Conservation (phyloP, 1,140 invertebrate genomes). For the Belonocnema kinseyi region DNA sequence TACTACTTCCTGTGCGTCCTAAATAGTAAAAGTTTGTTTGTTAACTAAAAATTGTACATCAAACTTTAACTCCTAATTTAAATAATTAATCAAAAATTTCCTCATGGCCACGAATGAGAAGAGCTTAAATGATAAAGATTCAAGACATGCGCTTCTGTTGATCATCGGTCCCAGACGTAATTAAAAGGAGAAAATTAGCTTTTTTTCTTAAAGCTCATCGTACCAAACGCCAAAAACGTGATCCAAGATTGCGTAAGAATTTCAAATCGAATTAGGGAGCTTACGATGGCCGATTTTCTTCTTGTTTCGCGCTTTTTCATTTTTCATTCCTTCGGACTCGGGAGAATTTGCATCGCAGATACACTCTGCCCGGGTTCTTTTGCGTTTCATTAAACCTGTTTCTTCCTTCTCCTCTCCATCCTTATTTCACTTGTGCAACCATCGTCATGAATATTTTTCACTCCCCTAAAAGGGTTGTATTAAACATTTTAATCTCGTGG, state of each 20-base stretch:
- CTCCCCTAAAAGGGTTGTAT: conserved; percentile 21
- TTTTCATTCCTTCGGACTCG: neutral
- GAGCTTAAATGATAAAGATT: neutral
- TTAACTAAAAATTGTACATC: neutral
- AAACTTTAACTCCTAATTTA: neutral
- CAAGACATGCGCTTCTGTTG: conserved; percentile 24
- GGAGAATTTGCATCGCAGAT: conserved; percentile 14
- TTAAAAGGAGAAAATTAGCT: conserved; percentile 22
- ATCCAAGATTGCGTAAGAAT: conserved; percentile 14
- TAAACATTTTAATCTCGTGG: conserved; percentile 22
- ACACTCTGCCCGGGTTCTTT: neutral
- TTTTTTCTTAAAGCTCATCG: conserved; percentile 15
- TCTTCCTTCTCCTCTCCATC: neutral
- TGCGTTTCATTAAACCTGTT: conserved; percentile 19
- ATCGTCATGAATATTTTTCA: conserved; percentile 8
- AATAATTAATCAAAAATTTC: conserved; percentile 25
- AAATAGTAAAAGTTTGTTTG: too few relatives aligned
- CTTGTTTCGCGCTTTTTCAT: neutral
- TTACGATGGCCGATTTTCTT: conserved; percentile 2
- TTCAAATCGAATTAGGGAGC: conserved; percentile 11
- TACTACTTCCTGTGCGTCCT: too few relatives aligned
- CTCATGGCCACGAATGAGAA: neutral
- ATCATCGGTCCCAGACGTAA: conserved; percentile 21
- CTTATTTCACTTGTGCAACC: conserved; percentile 1
- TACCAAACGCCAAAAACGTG: neutral